Base-by-base conservation (phyloP, 2,797 vertebrate genomes). In the Chelmon rostratus region DNA sequence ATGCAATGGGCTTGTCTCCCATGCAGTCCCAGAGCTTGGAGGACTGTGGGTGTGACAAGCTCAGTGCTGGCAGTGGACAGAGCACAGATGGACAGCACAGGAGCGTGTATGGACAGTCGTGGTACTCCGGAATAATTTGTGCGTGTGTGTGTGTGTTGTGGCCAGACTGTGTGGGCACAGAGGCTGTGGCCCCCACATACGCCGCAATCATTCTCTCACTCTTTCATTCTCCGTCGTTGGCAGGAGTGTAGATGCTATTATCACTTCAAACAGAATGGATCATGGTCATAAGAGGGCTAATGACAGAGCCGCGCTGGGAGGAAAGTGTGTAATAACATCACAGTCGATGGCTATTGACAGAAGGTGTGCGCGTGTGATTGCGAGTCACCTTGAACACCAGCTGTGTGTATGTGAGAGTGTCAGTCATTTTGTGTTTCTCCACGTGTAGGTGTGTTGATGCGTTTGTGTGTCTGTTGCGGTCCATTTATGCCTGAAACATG, bases 221-320 rank as follows among this genome's bases (percentile, higher is more conserved):
- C 82, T 83, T 84, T 85, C 86, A 81, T 87, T 88, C 84, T 85
- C 59, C 5, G 9, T 75, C 53, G 80, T 80, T 93, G 91, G 92
- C 89, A 89, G 82, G 65, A 82, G 82, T 66, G 86, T 83, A 78
- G 88, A 88, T 75, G 86, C 88, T 88, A 91, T 93, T 91, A 94
- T 93, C 89, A 87, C 89, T 93, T 94, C 91, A 92, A 93, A 93
- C 90, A 92, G 89, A 93, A 93, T 91, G 92, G 89, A 93, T 93
- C 91, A 92, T 84, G 91, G 88, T 90, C 89, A 88, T 92, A 90
- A 93, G 89, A 85, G 90, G 87, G 79, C 90, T 93, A 91, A 93
- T 92, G 88, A 86, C 86, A 76, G 84, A 74, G 85, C 76, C 8
- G 81, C 54, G 44, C 86, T 68, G 86, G 76, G 90, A 91, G 89